Percentiles rank a stretch among this genome's conserved stretches.
Conservation (phyloP, 2,888 invertebrate species). For the Heliothis peltigera region DNA sequence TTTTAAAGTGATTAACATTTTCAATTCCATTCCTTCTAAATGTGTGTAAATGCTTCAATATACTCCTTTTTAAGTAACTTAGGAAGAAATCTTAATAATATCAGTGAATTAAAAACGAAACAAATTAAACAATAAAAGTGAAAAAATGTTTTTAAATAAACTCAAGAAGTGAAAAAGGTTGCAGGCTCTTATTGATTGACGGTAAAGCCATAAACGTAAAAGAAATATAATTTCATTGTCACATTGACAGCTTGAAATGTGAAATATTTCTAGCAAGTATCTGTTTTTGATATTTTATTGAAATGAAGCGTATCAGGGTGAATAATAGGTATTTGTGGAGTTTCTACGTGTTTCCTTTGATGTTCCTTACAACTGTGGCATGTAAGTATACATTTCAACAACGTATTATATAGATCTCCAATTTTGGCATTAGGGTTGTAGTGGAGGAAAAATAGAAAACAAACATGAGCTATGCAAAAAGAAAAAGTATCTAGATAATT, state of each 20-base stretch:
- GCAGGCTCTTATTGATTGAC: neutral
- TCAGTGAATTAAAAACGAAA: too few species aligned
- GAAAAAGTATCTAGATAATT: too few species aligned
- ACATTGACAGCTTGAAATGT: constrained; percentile 18
- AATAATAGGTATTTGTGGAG: constrained; percentile 25
- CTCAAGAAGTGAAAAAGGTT: too few species aligned
- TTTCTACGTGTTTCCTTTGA: constrained; percentile 20
- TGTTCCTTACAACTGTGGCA: constrained; percentile 25
- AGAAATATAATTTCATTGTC: constrained; percentile 17
- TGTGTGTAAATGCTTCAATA: too few species aligned
- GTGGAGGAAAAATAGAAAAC: too few species aligned
- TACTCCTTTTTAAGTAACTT: too few species aligned
- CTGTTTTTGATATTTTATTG: constrained; percentile 29
- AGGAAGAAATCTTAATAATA: too few species aligned
- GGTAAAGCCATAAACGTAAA: neutral
- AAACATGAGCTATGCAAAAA: too few species aligned
- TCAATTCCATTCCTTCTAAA: too few species aligned
- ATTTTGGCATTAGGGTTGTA: neutral
- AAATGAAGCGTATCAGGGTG: constrained; percentile 23
- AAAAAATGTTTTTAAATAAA: too few species aligned
- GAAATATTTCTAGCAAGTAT: constrained; percentile 14
- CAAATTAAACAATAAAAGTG: too few species aligned
- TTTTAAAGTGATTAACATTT: too few species aligned
- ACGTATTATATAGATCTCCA: neutral
- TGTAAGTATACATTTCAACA: constrained; percentile 37